Base-by-base conservation (phyloP, 2,113 vertebrate genomes). In the Mormoops blainvillei region DNA sequence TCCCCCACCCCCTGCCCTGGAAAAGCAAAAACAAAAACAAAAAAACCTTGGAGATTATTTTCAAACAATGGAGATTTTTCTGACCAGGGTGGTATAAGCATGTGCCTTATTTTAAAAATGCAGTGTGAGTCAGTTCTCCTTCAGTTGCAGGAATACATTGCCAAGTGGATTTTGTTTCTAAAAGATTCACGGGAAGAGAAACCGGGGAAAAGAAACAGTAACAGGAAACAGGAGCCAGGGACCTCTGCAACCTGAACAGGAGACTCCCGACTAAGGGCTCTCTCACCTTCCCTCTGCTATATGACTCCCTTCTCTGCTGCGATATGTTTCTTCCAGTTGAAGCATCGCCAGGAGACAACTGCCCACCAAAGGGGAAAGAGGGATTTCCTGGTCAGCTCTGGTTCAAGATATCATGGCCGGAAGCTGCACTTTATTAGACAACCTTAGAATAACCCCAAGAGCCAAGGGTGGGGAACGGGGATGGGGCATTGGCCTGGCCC, bases 21-120 rank as follows among this genome's bases (percentile, higher is more conserved):
- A 91, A 7, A 54, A 15, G 18, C 15, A 54, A 54, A 50, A 50
- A 2, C 10, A 10, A 50, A 50, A 10, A 50, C 48, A 68, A 10
- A 70, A 38, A 1, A 38, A 68, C 36, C n/a, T 12, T 70, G 67
- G 67, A 38, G n/a, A n/a, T n/a, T n/a, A n/a, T n/a, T n/a, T n/a
- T n/a, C n/a, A n/a, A n/a, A n/a, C n/a, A n/a, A n/a, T 58, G 56
- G 26, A 33, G 45, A 78, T 93, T 68, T 81, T 82, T 96, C 87
- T 84, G 70, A 56, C 26, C 26, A 78, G 52, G 11, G 4, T 9
- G 67, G 31, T n/a, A 43, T 36, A n/a, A 52, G 48, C 67, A 19
- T 19, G 11, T 11, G 28, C 33, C 26, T 93, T 63, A 76, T 76
- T 68, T 89, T 33, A 18, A 70, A 84, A 91, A 77, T 12, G 28